Evolutionary conservation across 2,113 vertebrate genomes (phyloP), one percentile per base, ranked within the genome.

Genomic region (Nycticryphes semicollaris): DNA sequence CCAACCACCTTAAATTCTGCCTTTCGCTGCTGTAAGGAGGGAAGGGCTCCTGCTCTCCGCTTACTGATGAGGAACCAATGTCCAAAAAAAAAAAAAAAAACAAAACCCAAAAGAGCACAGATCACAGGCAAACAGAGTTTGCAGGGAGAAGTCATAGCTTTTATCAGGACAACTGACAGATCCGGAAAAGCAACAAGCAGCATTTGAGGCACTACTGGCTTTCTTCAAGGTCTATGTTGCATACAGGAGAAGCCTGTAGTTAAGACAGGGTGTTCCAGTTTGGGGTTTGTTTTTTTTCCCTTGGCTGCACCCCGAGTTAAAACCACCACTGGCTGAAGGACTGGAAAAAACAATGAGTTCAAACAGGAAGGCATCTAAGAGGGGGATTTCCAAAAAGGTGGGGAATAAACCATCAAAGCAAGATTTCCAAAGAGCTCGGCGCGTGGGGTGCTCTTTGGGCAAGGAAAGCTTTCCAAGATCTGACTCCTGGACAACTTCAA

Each of bases 301-400:
- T 66, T 56, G 45, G 82, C 53, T 97, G 85, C 87, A 91, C 39
- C 60, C 43, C 25, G 16, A 72, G 48, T 94, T 82, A 78, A 74
- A 90, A 89, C 89, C 87, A 82, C 18, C 43, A 31, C 62, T 75
- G 81, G 43, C 87, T 94, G 53, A 94, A 97, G 57, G 59, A 66
- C 45, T 96, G 87, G 62, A 63, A 89, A 67, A 93, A 76, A 14
- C 19, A 88, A 7, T 19, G 56, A 82, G 81, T 93, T 95, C 87
- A 89, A 95, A 94, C 33, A 89, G 69, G 60, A 84, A 94, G 53
- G 66, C 73, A 64, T 60, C 91, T 43, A 59, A 63, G 43, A 89
- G 39, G 91, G 96, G 96, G 77, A 95, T 96, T 96, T 95, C 94
- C 91, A 3, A 89, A 93, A 82, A 92, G 81, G 87, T 89, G 94